Evolutionary conservation across 2,113 vertebrate genomes (phyloP).

Genomic region (Myrmecobius fasciatus): DNA sequence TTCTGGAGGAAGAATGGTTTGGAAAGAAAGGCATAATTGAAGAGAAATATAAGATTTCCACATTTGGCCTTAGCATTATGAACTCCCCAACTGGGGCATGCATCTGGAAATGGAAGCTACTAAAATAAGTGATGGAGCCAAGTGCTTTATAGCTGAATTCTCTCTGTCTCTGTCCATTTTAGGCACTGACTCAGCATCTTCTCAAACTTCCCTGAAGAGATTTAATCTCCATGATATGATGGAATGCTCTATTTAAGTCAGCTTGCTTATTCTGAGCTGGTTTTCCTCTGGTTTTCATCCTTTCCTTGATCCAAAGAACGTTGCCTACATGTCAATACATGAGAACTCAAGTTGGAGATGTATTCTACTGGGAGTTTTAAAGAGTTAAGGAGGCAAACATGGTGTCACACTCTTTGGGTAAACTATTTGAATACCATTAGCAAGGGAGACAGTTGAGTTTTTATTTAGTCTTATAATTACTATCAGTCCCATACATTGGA

Average conservation of each 20-base stretch:
- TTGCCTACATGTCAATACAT: background rate
- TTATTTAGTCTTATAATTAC: background rate
- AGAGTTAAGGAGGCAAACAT: background rate
- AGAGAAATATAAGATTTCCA: background rate
- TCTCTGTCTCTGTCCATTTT: background rate
- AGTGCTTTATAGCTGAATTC: constrained; percentile 25
- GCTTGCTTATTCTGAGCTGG: background rate
- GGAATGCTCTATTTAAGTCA: constrained; percentile 23
- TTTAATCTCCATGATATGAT: constrained; percentile 38
- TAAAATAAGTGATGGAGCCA: background rate
- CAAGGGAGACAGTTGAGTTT: background rate
- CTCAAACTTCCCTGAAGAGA: background rate
- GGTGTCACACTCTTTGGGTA: background rate
- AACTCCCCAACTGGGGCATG: background rate
- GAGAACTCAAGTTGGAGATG: background rate
- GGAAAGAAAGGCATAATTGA: background rate
- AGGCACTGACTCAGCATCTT: constrained; percentile 70
- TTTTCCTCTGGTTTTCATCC: background rate
- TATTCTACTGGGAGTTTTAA: background rate
- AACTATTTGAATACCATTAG: background rate
- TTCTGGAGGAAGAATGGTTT: background rate
- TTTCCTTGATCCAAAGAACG: background rate
- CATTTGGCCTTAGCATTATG: background rate
- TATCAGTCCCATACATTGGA: background rate
- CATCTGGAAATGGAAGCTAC: background rate